phyloP scores from a whole-genome alignment of 2,113 vertebrate genomes.

The Gadus macrocephalus region DNA sequence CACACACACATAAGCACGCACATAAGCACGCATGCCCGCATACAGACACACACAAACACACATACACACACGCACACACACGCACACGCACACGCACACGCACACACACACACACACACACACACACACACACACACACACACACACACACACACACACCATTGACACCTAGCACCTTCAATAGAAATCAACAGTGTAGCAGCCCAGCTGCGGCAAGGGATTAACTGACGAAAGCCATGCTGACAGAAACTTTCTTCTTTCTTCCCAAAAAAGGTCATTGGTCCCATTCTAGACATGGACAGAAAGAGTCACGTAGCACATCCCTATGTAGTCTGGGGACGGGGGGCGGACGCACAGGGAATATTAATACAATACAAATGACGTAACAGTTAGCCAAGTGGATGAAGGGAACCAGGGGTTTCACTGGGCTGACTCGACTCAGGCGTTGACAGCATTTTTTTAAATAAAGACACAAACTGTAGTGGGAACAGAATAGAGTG shows the following conservation, averaged over 20 bases:
- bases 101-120: neutral
- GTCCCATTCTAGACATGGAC: neutral
- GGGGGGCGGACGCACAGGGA: neutral
- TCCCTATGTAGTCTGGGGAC: neutral
- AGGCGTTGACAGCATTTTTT: too few species aligned
- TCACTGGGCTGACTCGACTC: too few species aligned
- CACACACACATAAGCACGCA: neutral
- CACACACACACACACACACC: neutral
- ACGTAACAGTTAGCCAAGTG: too few species aligned
- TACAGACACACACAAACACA: neutral
- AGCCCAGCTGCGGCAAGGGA: neutral
- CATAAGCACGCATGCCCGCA: neutral
- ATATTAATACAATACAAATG: too few species aligned
- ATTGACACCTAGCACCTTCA: neutral
- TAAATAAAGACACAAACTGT: too few species aligned
- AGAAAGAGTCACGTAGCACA: neutral
- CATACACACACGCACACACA: neutral
- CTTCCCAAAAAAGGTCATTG: neutral
- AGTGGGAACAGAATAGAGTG: too few species aligned
- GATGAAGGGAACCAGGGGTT: too few species aligned
- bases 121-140: neutral
- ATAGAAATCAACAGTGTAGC: neutral
- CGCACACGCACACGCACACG: neutral
- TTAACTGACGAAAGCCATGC: neutral
- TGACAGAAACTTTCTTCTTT: neutral